Conservation (phyloP, 2,888 invertebrate genomes). For the Lobophora halterata region DNA sequence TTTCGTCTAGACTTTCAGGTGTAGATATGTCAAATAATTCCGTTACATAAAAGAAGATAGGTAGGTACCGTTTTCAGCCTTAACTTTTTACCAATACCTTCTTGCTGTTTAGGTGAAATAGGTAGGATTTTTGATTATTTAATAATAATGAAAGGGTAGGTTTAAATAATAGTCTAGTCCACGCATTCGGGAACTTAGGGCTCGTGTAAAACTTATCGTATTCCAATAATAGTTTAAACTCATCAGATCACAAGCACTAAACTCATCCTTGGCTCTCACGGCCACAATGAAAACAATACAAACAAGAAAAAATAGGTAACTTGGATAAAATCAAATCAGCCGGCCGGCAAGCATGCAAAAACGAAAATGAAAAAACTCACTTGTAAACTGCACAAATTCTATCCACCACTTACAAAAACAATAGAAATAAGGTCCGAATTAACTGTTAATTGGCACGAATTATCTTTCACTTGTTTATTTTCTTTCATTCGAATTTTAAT, state of each 20-base stretch:
- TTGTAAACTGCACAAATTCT: conserved; percentile 53
- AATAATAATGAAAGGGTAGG: no score
- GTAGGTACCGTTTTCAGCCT: no score
- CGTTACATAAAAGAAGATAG: no score
- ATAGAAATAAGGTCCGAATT: conserved; percentile 5
- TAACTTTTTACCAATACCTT: no score
- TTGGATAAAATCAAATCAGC: conserved; percentile 57
- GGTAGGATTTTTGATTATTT: no score
- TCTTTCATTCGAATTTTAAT: conserved; percentile 61
- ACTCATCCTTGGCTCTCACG: conserved; percentile 10
- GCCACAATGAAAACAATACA: conserved; percentile 23
- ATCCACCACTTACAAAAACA: conserved; percentile 32
- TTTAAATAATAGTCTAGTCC: no score
- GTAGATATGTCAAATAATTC: no score
- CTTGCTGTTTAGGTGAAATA: no score
- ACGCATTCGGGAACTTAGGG: no score
- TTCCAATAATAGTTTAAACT: no score
- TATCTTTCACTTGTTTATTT: conserved; percentile 14
- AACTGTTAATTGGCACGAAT: conserved; percentile 42
- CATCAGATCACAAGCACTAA: neutral
- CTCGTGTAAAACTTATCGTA: no score
- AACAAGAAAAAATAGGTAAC: conserved; percentile 38
- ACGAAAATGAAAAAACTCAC: conserved; percentile 61
- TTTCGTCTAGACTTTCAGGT: no score
- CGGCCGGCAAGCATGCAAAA: conserved; percentile 57